These are phyloP conservation scores for Cliona cf. orientalis DNA, from an alignment of 37 sponge, comb jelly and placozoan species.

Conservation along the genomic window DNA sequence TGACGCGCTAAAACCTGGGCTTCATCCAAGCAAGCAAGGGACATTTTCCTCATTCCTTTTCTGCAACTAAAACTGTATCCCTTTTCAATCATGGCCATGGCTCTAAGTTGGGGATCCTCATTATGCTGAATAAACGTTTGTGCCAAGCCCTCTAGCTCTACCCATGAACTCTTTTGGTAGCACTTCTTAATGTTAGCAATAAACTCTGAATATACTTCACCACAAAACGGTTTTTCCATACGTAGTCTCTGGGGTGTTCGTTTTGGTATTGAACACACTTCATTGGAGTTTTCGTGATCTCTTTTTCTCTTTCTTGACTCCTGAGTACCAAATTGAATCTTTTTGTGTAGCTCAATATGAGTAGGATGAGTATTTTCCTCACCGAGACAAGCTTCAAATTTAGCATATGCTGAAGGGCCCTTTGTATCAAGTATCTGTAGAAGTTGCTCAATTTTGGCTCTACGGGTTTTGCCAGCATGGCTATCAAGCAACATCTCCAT, in stretches of 20 bases:
- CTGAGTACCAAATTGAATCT: background rate
- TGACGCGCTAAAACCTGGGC: background rate
- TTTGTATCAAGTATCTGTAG: background rate
- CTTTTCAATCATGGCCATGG: background rate
- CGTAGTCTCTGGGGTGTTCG: background rate
- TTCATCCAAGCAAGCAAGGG: background rate
- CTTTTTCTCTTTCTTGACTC: background rate
- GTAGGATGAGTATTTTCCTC: background rate
- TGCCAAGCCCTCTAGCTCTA: background rate
- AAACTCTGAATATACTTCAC: background rate
- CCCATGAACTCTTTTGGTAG: background rate
- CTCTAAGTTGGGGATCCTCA: background rate
- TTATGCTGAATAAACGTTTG: background rate
- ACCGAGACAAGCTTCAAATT: background rate
- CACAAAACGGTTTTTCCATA: background rate
- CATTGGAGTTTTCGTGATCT: background rate
- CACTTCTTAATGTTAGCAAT: background rate
- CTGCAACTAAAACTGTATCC: background rate
- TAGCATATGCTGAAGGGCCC: background rate
- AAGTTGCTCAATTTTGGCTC: background rate
- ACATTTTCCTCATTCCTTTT: background rate
- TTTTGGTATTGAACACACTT: background rate
- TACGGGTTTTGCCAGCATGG: background rate
- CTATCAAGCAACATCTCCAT: background rate
- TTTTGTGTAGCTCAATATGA: background rate